Conservation (phyloP, 2,888 invertebrate species). For the Mythimna impura region DNA sequence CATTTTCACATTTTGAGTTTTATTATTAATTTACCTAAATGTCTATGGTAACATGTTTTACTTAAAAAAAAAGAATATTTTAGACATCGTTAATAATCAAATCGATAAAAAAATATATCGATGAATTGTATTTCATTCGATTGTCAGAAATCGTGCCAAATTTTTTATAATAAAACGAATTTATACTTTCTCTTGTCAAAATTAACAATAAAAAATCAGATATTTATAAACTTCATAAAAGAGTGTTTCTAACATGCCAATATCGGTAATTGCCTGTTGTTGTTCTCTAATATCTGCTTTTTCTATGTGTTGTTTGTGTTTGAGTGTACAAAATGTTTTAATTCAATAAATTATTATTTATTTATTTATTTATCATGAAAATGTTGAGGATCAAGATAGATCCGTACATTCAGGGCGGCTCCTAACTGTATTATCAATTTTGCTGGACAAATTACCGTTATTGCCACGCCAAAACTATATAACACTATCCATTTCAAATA, state of each 20-base stretch:
- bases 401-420: no score
- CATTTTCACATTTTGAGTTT: conserved; percentile 21
- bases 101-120: not conserved
- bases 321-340: no score
- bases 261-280: not conserved
- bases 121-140: not conserved
- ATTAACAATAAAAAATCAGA: not conserved
- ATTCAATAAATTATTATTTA: no score
- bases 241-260: not conserved
- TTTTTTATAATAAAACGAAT: not conserved
- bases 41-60: conserved; percentile 2
- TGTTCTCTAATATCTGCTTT: no score
- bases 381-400: not conserved
- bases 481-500: no score
- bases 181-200: not conserved
- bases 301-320: no score
- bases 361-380: no score
- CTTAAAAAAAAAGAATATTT: not conserved
- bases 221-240: not conserved
- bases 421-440: no score
- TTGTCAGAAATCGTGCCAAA: not conserved
- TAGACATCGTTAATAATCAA: not conserved
- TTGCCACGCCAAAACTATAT: no score
- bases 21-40: not conserved
- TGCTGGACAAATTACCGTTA: no score